Evolutionary conservation across 1,140 invertebrate genomes (phyloP), one percentile per base, ranked within the genome.

Genomic region (Macrotrachela quadricornifera): DNA sequence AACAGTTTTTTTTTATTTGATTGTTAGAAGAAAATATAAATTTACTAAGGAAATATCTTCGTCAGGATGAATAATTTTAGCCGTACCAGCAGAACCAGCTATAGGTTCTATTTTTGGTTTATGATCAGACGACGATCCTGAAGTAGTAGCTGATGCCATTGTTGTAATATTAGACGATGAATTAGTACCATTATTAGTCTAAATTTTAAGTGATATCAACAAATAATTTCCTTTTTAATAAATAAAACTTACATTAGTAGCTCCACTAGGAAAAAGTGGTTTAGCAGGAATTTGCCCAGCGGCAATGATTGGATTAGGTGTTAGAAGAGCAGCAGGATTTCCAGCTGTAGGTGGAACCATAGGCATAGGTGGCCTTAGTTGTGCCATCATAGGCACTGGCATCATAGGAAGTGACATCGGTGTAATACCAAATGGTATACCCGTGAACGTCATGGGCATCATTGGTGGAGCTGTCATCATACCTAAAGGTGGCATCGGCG

Each of bases 61-160:
- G 36, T 53, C 51, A 38, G 51, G 51, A 53, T 53, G 45, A 12
- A 53, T 39, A n/a, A 53, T 14, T 17, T 47, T 47, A 42, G 36
- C 41, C 15, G 39, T 42, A n/a, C n/a, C n/a, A 1, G 51, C 21
- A 16, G 49, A 42, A n/a, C n/a, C 44, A 42, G 36, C 46, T 44
- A 51, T 8, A 36, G 46, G 46, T 47, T 47, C 51, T 14, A 53
- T 53, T 43, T 53, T 46, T 10, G 13, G 13, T 41, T 21, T 10
- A 14, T 16, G 10, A 43, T 8, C 9, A 11, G 21, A 30, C 14
- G 40, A 18, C 15, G 11, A 15, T 13, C 16, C 36, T 37, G 42
- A 38, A 36, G 21, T n/a, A 10, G 49, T n/a, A n/a, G n/a, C n/a
- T n/a, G n/a, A n/a, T n/a, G n/a, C 40, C 15, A 15, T 16, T n/a